Evolutionary conservation across 2,113 vertebrate species (phyloP).

Genomic region (Cochlearius cochlearius): DNA sequence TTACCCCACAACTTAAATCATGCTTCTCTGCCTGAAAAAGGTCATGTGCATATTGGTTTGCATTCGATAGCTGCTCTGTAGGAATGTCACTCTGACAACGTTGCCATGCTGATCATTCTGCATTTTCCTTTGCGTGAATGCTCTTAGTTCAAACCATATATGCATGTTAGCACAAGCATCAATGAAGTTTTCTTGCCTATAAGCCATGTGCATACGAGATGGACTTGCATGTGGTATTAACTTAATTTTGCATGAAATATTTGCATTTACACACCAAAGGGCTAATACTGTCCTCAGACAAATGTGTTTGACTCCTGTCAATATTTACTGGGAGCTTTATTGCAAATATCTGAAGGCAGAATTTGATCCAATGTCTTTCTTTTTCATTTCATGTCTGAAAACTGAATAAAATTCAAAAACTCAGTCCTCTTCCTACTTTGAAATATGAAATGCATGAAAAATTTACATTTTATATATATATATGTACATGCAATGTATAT

Average conservation of each 20-base stretch:
- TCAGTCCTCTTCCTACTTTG: constrained; percentile 14
- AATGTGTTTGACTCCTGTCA: constrained; percentile 5
- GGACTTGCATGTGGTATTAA: constrained; percentile 74
- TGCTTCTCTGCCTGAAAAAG: constrained; percentile 51
- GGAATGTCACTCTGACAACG: constrained; percentile 63
- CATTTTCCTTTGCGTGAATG: constrained; percentile 70
- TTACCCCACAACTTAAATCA: constrained; percentile 54
- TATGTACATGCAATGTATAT: neutral
- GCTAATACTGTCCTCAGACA: constrained; percentile 6
- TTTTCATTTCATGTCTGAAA: constrained; percentile 59
- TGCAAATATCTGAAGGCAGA: constrained; percentile 7
- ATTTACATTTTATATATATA: constrained; percentile 17
- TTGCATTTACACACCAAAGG: constrained; percentile 67
- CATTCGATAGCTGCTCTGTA: constrained; percentile 70
- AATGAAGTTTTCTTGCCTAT: constrained; percentile 50
- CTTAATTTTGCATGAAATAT: constrained; percentile 83
- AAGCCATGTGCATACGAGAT: constrained; percentile 69
- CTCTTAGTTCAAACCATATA: constrained; percentile 56
- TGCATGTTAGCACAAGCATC: constrained; percentile 78
- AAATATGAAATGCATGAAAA: constrained; percentile 24
- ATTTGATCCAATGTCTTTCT: constrained; percentile 30
- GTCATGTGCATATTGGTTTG: constrained; percentile 75
- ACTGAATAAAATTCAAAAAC: constrained; percentile 42
- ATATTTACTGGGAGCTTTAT: neutral
- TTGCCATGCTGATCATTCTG: constrained; percentile 66